Evolutionary conservation across 2,797 vertebrate genomes (phyloP).

Genomic region (Yasuhikotakia modesta): DNA sequence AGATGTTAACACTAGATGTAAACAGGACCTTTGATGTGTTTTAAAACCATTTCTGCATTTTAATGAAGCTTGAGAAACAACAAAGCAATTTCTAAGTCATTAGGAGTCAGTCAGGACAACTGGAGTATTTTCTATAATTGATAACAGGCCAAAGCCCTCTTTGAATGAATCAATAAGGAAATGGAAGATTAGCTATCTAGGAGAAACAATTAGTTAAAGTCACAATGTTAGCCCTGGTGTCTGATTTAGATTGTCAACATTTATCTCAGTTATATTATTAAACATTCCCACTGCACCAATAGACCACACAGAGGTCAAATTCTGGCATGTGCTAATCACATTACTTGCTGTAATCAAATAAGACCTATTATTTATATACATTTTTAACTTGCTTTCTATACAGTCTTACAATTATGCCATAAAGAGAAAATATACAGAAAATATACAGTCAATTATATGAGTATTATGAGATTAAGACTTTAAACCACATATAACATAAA

Average conservation of each 20-base stretch:
- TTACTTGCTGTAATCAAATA: neutral
- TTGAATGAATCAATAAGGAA: slow-evolving; percentile 61
- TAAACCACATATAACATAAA: no score
- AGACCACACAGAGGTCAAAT: no score
- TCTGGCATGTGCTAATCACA: neutral
- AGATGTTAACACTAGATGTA: neutral
- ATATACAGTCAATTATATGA: no score
- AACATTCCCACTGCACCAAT: neutral
- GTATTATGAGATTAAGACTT: no score
- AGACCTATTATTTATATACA: neutral
- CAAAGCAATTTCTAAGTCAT: no score
- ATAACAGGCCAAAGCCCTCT: slow-evolving; percentile 42
- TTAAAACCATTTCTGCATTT: no score
- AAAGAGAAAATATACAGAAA: neutral
- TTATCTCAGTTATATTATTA: slow-evolving; percentile 42
- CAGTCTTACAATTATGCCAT: neutral
- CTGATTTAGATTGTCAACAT: slow-evolving; percentile 43
- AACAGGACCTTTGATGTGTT: neutral
- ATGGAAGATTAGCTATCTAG: slow-evolving; percentile 53
- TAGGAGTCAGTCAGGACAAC: no score
- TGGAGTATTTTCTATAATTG: neutral
- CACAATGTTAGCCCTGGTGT: slow-evolving; percentile 20
- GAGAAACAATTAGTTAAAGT: slow-evolving; percentile 57
- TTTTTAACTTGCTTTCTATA: neutral
- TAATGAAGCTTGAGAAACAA: no score